Evolutionary conservation across 2,888 invertebrate genomes (phyloP).

Genomic region (Nasonia oneida): DNA sequence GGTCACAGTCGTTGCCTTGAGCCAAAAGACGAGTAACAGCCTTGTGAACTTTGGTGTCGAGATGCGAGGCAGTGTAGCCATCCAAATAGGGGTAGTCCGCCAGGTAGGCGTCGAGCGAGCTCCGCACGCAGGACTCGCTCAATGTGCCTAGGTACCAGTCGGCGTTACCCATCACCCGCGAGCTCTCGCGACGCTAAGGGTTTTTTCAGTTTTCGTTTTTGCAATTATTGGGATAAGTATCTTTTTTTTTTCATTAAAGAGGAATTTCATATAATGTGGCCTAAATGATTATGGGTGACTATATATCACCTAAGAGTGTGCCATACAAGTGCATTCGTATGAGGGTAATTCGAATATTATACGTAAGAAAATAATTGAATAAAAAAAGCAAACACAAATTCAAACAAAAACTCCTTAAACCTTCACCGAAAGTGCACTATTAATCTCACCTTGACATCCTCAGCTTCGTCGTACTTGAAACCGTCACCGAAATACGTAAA

Average conservation of each 20-base stretch:
- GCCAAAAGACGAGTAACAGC: constrained; percentile 64
- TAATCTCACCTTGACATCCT: constrained; percentile 66
- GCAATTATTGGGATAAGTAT: neutral
- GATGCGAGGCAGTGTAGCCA: constrained; percentile 78
- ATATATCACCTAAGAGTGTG: neutral
- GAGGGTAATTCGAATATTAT: no score
- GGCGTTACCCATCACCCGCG: constrained; percentile 64
- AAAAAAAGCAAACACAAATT: neutral
- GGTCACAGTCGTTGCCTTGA: constrained; percentile 59
- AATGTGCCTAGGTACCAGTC: constrained; percentile 71
- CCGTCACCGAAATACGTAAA: constrained; percentile 85
- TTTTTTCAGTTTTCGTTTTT: neutral
- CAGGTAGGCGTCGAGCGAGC: constrained; percentile 77
- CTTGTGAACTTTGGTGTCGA: constrained; percentile 75
- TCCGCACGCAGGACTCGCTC: constrained; percentile 73
- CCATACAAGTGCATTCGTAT: constrained; percentile 11
- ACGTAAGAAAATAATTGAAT: neutral
- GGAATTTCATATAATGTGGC: no score
- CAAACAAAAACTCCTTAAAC: neutral
- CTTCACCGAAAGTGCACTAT: neutral
- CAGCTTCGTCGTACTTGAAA: constrained; percentile 79
- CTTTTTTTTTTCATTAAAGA: no score
- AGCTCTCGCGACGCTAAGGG: neutral
- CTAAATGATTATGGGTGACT: no score
- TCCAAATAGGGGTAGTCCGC: constrained; percentile 78